Base-by-base conservation (phyloP, 2,888 invertebrate species). In the Melangyna quadrimaculata region DNA sequence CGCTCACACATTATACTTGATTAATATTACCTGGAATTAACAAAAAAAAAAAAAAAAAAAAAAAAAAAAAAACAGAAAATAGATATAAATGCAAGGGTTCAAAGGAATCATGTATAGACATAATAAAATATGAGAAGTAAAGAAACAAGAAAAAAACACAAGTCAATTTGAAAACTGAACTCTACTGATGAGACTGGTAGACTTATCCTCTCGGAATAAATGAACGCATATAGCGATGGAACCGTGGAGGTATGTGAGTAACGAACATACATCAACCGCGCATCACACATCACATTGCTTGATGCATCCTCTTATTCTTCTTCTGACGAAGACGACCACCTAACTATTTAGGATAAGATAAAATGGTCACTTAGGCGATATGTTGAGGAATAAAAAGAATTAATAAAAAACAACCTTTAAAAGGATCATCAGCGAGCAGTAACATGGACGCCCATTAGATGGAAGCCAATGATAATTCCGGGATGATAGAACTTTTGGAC, bases 21-120 rank as follows among this genome's bases (percentile, higher is more conserved):
- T 84, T 79, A 79, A 79, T n/a, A n/a, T 84, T 84, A 84, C 79
- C 83, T 79, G 75, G 5, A 75, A 78, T 51, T 61, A 78, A 14
- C 61, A 59, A 29, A 43, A 63, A n/a, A 29, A 45, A 43, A 71
- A 27, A 57, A 29, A 63, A 9, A 57, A 71, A 61, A 78, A 14
- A 69, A 59, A 29, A 43, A 63, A n/a, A 29, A 45, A 43, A 71
- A 27, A 57, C 29, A 63, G 12, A 57, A 71, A 61, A 57, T 14
- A 24, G 27, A 57, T 59, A 78, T 83, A 71, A 83, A 78, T 78
- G 63, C 55, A 59, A 22, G 65, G 29, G 63, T 70, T 70, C 55
- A 37, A 29, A 14, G 27, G 57, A 61, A 65, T 45, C 27, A 61
- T 61, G 61, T 19, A n/a, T n/a, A 55, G 61, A 27, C 1, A n/a